These are phyloP conservation scores for Adelges cooleyi DNA, from an alignment of 1,140 invertebrate species.

Conservation along the genomic window DNA sequence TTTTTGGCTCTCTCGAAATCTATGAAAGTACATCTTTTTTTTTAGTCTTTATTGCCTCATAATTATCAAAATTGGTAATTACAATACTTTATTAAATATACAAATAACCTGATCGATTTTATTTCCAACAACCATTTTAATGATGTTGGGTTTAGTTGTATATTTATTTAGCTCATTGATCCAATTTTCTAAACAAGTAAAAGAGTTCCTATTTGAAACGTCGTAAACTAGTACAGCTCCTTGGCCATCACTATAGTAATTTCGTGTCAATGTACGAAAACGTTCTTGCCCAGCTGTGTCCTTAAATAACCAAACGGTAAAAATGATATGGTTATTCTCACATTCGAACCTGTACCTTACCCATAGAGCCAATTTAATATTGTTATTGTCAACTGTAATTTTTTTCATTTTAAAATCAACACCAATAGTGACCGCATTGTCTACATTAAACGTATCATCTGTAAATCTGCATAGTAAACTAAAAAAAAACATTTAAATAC, in stretches of 20 bases:
- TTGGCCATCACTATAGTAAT: conserved; percentile 91
- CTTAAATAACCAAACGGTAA: too few species aligned
- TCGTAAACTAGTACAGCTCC: conserved; percentile 93
- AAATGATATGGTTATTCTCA: too few species aligned
- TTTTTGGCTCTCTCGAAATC: too few species aligned
- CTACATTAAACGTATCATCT: conserved; percentile 87
- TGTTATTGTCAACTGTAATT: conserved; percentile 77
- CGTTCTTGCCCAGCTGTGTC: conserved; percentile 96
- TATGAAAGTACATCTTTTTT: too few species aligned
- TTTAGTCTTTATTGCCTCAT: too few species aligned
- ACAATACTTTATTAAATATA: too few species aligned
- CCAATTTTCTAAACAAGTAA: conserved; percentile 86
- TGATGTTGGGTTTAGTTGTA: conserved; percentile 82
- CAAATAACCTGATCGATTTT: conserved; percentile 81
- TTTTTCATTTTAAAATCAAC: conserved; percentile 90
- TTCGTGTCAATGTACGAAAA: conserved; percentile 90
- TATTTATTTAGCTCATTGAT: conserved; percentile 89
- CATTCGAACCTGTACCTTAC: too few species aligned
- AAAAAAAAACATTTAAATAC: too few species aligned
- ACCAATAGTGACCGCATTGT: conserved; percentile 89
- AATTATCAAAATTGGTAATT: too few species aligned
- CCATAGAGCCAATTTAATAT: conserved; percentile 81
- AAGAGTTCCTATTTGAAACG: conserved; percentile 70
- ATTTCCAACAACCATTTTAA: conserved; percentile 97
- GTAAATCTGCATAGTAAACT: conserved; percentile 89